A percentile compares a stretch with the other conserved stretches of the same genome.
Evolutionary conservation across 2,113 vertebrate species (phyloP).

Genomic region (Trogon melanurus): DNA sequence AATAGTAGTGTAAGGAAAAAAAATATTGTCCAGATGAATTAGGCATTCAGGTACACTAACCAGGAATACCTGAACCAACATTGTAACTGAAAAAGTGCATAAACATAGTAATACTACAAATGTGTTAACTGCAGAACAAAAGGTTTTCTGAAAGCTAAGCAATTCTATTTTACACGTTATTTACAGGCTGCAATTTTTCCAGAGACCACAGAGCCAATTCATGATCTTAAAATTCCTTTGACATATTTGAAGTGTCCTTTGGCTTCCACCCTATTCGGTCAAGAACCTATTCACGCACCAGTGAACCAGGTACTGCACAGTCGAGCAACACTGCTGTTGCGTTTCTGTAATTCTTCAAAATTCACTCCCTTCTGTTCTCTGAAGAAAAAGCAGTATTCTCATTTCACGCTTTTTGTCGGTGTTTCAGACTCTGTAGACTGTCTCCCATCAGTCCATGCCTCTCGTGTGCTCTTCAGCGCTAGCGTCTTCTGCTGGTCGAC

Average conservation of each 20-base stretch:
- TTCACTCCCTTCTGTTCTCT: not conserved
- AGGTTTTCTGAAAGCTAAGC: slow-evolving; percentile 64
- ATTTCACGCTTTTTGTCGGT: slow-evolving; percentile 88
- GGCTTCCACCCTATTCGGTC: not conserved
- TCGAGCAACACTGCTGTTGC: not conserved
- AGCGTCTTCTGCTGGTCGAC: slow-evolving; percentile 97
- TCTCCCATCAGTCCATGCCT: slow-evolving; percentile 95
- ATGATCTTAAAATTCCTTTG: slow-evolving; percentile 20
- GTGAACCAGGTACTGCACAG: not conserved
- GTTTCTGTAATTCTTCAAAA: slow-evolving; percentile 16
- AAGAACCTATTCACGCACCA: not conserved
- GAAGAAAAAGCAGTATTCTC: slow-evolving; percentile 42
- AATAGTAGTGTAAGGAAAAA: slow-evolving; percentile 71
- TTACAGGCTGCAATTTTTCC: slow-evolving; percentile 71
- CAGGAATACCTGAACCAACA: slow-evolving; percentile 73
- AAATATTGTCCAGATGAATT: slow-evolving; percentile 57
- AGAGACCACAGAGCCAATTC: slow-evolving; percentile 67
- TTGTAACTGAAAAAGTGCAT: slow-evolving; percentile 82
- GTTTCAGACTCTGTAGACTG: slow-evolving; percentile 95
- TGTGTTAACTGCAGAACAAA: slow-evolving; percentile 73
- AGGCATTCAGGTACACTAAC: slow-evolving; percentile 58
- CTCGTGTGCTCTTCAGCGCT: slow-evolving; percentile 93
- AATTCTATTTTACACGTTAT: slow-evolving; percentile 70
- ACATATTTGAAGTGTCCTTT: slow-evolving; percentile 16
- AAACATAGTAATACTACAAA: slow-evolving; percentile 80